A percentile compares a stretch with the other conserved stretches of the same genome.
These are phyloP conservation scores for Terrapene triunguis DNA, from an alignment of 2,113 vertebrate genomes.

Conservation along the genomic window DNA sequence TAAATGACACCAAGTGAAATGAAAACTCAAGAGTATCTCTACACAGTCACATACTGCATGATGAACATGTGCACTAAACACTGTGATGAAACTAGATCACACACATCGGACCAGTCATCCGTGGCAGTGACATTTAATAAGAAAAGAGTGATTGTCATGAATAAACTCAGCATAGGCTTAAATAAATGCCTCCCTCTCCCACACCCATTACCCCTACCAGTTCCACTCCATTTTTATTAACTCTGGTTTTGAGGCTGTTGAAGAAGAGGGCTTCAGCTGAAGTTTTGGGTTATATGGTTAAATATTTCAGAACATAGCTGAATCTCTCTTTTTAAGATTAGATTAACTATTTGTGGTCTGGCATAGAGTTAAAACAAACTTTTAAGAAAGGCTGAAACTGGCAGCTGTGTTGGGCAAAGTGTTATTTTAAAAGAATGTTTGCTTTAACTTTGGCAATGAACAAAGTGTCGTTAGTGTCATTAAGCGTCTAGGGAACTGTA, in stretches of 20 bases:
- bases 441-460: neutral
- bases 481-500: neutral
- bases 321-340: neutral
- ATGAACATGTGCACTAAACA: fast-evolving
- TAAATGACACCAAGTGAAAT: neutral
- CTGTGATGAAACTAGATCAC: neutral
- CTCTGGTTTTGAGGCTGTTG: neutral
- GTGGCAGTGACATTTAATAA: constrained; percentile 17
- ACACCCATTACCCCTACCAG: neutral
- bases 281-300: neutral
- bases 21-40: fast-evolving
- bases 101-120: fast-evolving
- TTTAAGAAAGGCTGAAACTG: neutral
- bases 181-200: neutral
- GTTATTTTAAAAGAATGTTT: neutral
- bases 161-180: neutral
- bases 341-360: neutral
- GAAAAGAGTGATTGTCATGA: neutral
- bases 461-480: neutral
- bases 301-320: neutral
- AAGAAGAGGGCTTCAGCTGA: neutral
- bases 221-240: neutral
- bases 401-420: neutral
- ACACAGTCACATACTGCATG: neutral
- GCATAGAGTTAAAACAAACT: neutral